Evolutionary conservation across 2,797 vertebrate species (phyloP).

Genomic region (Typhlichthys subterraneus): DNA sequence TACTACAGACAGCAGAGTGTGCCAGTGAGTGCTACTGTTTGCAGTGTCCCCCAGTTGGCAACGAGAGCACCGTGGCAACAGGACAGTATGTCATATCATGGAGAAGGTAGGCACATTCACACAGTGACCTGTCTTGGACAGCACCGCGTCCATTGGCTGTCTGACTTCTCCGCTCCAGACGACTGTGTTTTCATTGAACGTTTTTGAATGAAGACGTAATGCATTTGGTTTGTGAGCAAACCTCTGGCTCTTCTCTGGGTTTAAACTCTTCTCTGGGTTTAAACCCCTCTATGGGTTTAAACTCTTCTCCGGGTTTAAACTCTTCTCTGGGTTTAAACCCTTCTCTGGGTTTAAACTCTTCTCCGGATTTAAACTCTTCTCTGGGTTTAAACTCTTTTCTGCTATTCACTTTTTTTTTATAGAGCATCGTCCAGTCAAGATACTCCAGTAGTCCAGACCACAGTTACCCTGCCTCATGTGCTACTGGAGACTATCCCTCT

Average conservation of each 20-base stretch:
- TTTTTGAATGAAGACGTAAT: not conserved
- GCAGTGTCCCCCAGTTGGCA: slow-evolving; percentile 82
- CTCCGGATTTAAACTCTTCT: no score
- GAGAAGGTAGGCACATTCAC: slow-evolving; percentile 68
- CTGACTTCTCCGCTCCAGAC: not conserved
- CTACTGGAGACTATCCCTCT: slow-evolving; percentile 90
- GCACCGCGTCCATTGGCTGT: not conserved
- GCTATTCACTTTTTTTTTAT: slow-evolving; percentile 8
- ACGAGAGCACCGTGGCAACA: slow-evolving; percentile 83
- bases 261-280: no score
- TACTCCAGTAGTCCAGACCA: slow-evolving; percentile 83
- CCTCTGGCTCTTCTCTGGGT: not conserved
- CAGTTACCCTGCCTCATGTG: slow-evolving; percentile 88
- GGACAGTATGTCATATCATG: slow-evolving; percentile 90
- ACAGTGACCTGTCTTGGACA: not conserved
- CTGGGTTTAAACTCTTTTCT: not conserved
- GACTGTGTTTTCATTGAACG: not conserved
- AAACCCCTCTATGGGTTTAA: no score
- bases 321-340: not conserved
- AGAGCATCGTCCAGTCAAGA: slow-evolving; percentile 82
- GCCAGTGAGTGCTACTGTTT: slow-evolving; percentile 96
- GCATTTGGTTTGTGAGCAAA: not conserved
- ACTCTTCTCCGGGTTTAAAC: not conserved
- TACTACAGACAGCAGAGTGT: slow-evolving; percentile 91
- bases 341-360: no score